Conservation (phyloP, 23 tunicate genomes). For the Styela clava region DNA sequence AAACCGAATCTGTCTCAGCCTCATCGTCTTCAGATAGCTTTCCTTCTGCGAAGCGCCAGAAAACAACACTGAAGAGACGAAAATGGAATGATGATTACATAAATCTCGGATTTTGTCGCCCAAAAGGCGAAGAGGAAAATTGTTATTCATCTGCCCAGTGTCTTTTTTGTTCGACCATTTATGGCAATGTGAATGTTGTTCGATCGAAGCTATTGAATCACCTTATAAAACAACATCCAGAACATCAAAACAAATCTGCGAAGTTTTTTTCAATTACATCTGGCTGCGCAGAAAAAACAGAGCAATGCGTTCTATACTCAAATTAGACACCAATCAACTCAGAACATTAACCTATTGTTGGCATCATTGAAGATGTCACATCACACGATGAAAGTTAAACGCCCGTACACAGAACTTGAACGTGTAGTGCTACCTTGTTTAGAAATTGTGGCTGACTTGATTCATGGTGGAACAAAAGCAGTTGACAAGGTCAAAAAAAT, state of each 20-base stretch:
- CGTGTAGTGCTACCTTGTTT: conserved; percentile 51
- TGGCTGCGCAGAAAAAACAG: conserved; percentile 51
- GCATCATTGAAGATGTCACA: conserved; percentile 52
- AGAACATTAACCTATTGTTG: conserved; percentile 40
- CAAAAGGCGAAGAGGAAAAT: no score
- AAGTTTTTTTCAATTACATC: conserved; percentile 38
- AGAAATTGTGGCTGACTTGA: conserved; percentile 38
- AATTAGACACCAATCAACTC: no score
- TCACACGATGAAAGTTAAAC: conserved; percentile 43
- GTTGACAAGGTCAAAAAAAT: conserved; percentile 48
- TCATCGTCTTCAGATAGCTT: no score
- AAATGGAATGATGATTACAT: no score
- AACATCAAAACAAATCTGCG: conserved; percentile 48
- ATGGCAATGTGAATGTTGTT: no score
- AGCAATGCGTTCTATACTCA: conserved; percentile 14
- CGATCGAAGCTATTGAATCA: conserved; percentile 33
- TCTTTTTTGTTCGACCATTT: conserved; percentile 46
- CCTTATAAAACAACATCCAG: conserved; percentile 36
- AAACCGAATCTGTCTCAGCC: no score
- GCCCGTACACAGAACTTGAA: conserved; percentile 46
- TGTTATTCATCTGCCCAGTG: conserved; percentile 54
- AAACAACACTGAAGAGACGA: no score
- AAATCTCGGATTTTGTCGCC: no score
- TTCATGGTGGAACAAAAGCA: conserved; percentile 48
- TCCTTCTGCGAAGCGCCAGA: no score